These are phyloP conservation scores for Lasiurus borealis DNA, from an alignment of 2,113 vertebrate genomes.

Conservation along the genomic window DNA sequence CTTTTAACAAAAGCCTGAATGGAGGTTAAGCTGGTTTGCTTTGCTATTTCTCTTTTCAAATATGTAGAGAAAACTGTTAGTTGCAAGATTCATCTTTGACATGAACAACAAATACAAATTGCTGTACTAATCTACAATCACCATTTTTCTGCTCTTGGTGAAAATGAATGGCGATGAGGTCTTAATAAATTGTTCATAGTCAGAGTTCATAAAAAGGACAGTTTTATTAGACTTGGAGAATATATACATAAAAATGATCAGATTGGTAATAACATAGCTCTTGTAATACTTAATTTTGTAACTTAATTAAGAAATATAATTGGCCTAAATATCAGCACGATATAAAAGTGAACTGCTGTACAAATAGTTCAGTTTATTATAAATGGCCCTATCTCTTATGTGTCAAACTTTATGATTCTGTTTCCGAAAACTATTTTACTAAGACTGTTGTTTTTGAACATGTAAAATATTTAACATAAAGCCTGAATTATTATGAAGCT, in stretches of 20 bases:
- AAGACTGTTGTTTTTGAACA: constrained; percentile 60
- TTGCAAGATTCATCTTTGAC: neutral
- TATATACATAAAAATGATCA: neutral
- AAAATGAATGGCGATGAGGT: constrained; percentile 7
- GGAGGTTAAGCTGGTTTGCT: constrained; percentile 11
- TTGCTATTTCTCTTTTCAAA: neutral
- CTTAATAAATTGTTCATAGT: constrained; percentile 40
- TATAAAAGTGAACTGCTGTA: constrained; percentile 1
- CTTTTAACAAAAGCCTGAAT: constrained; percentile 38
- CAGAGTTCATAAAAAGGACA: constrained; percentile 15
- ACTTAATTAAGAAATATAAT: constrained; percentile 60
- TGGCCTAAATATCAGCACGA: constrained; percentile 13
- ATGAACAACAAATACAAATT: neutral
- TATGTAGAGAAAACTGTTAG: constrained; percentile 7
- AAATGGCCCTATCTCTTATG: neutral
- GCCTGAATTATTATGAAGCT: constrained; percentile 73
- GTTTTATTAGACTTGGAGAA: constrained; percentile 42
- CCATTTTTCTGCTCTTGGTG: neutral
- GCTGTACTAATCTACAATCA: neutral
- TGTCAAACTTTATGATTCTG: constrained; percentile 24
- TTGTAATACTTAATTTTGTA: constrained; percentile 61
- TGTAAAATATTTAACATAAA: constrained; percentile 61
- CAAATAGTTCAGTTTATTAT: constrained; percentile 17
- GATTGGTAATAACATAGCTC: neutral
- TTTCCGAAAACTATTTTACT: constrained; percentile 54